phyloP scores from a whole-genome alignment of 1,140 invertebrate genomes.

The Luehdorfia chinensis region DNA sequence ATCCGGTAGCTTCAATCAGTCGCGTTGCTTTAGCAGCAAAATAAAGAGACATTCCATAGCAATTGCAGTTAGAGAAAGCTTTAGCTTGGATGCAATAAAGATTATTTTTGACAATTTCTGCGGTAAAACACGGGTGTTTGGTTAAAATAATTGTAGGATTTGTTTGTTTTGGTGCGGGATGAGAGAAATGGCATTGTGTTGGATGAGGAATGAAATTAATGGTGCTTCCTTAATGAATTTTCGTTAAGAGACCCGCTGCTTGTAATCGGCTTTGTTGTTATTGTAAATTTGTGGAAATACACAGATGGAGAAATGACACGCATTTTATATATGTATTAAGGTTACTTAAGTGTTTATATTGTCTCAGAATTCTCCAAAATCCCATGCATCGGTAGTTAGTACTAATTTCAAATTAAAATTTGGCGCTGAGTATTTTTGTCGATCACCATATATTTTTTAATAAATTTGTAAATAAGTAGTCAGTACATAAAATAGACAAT shows the following conservation, averaged over 20 bases:
- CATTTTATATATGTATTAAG: no score
- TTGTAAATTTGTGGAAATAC: conserved; percentile 25
- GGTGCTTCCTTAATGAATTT: conserved; percentile 69
- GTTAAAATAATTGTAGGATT: conserved; percentile 70
- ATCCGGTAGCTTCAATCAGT: conserved; percentile 19
- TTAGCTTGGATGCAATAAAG: conserved; percentile 38
- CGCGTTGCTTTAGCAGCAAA: conserved; percentile 33
- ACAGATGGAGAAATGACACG: background rate
- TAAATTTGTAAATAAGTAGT: no score
- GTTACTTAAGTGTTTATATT: no score
- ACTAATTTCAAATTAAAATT: background rate
- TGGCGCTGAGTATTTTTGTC: no score
- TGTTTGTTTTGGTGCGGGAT: conserved; percentile 70
- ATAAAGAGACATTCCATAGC: conserved; percentile 37
- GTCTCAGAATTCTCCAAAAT: no score
- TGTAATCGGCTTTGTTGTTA: conserved; percentile 34
- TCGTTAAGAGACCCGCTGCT: conserved; percentile 53
- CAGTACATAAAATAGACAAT: no score
- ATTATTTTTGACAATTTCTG: conserved; percentile 28
- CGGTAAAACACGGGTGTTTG: conserved; percentile 19
- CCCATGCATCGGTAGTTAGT: no score
- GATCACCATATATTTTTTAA: no score
- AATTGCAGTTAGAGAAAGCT: conserved; percentile 23
- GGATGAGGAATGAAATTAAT: conserved; percentile 66
- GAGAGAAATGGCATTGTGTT: conserved; percentile 67